Base-by-base conservation (phyloP, 2,888 invertebrate genomes). In the Scaptomyza cyrtandrae region DNA sequence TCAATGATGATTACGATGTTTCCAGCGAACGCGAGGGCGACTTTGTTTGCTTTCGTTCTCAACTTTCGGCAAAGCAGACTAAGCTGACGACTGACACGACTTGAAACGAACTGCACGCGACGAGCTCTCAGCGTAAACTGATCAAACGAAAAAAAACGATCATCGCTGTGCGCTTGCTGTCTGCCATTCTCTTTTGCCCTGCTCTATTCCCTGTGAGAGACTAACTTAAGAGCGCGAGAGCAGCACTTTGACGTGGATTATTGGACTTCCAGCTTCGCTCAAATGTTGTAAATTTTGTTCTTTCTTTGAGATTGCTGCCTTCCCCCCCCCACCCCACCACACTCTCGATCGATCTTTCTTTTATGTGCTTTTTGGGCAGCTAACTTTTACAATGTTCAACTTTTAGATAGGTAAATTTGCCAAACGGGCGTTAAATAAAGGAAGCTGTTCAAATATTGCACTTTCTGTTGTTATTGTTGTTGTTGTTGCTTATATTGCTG, bases 381-480 rank as follows among this genome's bases (percentile, higher is more conserved):
- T 67, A 84, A 71, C 70, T 72, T 48, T 86, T 77, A 14, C 75
- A 84, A 82, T 80, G 87, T 85, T 82, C 85, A 73, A 33, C 49
- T 58, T 63, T 54, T 14, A 71, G 75, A 71, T 68, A 62, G 60
- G 66, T 52, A 53, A 62, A 63, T 62, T 71, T 64, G 55, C 39
- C 49, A 45, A 54, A 33, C 49, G 63, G 63, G 73, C 24, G 3
- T 24, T 24, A 24, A 24, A 24, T 29, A 19, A 45, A 46, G 13
- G 3, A 37, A 24, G 43, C 16, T 68, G 50, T 29, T 29, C 6
- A 29, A 5, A 7, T 29, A 7, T 29, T 29, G 29, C 29, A 29
- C 3, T 46, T 63, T 54, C 16, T 53, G 50, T 56, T 55, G 37
- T 56, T 61, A 11, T 24, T n/a, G n/a, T 24, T 63, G 58, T 29